Percentiles rank a stretch among this genome's conserved stretches.
Conservation (phyloP, 1,140 invertebrate genomes). For the Drosophila aff. region DNA sequence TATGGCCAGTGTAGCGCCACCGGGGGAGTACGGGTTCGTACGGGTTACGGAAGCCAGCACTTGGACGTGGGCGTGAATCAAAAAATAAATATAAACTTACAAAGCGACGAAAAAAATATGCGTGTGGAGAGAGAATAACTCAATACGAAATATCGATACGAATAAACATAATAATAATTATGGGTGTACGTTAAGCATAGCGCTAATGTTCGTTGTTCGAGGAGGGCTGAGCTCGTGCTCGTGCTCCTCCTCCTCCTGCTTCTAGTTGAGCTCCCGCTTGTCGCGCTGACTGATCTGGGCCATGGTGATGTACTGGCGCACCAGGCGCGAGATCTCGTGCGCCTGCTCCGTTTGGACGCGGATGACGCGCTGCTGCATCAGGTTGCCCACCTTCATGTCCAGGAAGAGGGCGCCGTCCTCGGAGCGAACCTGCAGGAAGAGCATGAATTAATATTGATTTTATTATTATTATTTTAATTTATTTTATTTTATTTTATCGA, state of each 20-base stretch:
- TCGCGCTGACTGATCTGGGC: conserved; percentile 89
- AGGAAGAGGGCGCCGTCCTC: conserved; percentile 97
- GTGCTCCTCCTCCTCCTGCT: neutral
- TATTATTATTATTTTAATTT: neutral
- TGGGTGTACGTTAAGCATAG: conserved; percentile 31
- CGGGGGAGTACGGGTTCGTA: conserved; percentile 1
- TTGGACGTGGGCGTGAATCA: conserved; percentile 2
- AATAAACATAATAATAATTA: conserved; percentile 40
- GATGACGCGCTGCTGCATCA: conserved; percentile 98
- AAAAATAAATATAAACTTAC: conserved; percentile 46
- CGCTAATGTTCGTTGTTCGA: conserved; percentile 45
- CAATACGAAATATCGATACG: conserved; percentile 36
- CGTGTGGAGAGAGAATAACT: conserved; percentile 7
- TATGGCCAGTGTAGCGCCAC: conserved; percentile 62
- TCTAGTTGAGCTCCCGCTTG: conserved; percentile 78
- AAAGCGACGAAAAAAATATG: conserved; percentile 61
- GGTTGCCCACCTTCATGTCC: conserved; percentile 98
- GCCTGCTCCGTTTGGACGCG: conserved; percentile 98
- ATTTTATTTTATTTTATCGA: no score
- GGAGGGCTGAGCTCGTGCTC: neutral
- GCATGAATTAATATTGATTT: neutral
- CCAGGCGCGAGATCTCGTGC: conserved; percentile 96
- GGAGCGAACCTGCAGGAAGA: conserved; percentile 87
- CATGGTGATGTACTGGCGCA: conserved; percentile 97
- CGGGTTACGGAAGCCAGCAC: conserved; percentile 12